A percentile compares a stretch with the other conserved stretches of the same genome.
Conservation (phyloP, 2,797 vertebrate genomes). For the Falco biarmicus region DNA sequence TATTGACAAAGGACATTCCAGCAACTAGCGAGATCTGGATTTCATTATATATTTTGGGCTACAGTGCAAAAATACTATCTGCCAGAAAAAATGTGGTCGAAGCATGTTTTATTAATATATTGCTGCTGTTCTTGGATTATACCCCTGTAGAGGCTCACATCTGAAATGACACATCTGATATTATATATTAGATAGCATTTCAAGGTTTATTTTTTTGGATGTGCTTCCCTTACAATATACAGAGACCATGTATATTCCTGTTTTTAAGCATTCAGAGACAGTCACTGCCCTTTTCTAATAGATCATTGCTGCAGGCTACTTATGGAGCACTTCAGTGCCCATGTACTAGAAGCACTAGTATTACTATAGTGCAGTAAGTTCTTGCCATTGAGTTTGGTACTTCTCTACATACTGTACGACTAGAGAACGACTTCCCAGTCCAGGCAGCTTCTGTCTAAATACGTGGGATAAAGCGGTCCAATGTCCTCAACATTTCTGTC, state of each 20-base stretch:
- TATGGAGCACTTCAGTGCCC: background rate
- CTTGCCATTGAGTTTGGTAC: background rate
- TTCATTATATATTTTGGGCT: constrained; percentile 50
- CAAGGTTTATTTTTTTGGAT: background rate
- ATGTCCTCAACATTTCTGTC: background rate
- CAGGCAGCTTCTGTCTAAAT: background rate
- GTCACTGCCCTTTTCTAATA: background rate
- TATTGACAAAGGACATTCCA: constrained; percentile 53
- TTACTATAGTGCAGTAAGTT: background rate
- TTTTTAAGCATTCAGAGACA: constrained; percentile 1
- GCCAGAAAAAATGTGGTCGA: constrained; percentile 36
- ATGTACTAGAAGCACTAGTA: background rate
- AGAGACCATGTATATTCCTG: background rate
- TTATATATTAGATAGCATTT: background rate
- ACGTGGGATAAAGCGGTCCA: background rate
- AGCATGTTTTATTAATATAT: constrained; percentile 64
- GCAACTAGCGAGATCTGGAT: constrained; percentile 52
- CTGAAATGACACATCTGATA: constrained; percentile 26
- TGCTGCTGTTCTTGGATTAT: constrained; percentile 64
- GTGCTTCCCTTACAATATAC: background rate
- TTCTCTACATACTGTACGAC: background rate
- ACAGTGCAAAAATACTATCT: constrained; percentile 15
- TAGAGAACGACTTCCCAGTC: background rate
- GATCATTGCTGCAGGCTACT: background rate
- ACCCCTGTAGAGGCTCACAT: background rate